These are phyloP conservation scores for Sylvicola cinctus DNA, from an alignment of 2,888 invertebrate genomes.

Conservation along the genomic window DNA sequence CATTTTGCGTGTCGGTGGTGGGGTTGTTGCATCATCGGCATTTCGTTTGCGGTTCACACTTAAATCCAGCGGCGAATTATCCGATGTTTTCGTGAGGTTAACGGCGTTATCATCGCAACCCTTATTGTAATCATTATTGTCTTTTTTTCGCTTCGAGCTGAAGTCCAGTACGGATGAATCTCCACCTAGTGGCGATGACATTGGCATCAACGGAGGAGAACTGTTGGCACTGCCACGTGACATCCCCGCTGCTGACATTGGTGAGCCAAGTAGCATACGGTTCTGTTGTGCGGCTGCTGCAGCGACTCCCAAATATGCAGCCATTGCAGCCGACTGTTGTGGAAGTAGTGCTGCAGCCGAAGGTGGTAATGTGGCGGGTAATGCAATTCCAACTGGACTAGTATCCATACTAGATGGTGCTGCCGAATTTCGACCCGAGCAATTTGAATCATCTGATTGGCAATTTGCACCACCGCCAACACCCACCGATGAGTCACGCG, in stretches of 20 bases:
- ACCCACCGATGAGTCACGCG: slow-evolving; percentile 54
- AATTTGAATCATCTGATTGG: slow-evolving; percentile 57
- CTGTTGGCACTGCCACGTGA: slow-evolving; percentile 1
- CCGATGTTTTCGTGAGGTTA: slow-evolving; percentile 46
- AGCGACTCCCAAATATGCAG: slow-evolving; percentile 55
- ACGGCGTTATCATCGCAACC: slow-evolving; percentile 45
- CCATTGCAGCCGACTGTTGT: slow-evolving; percentile 64
- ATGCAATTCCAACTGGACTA: slow-evolving; percentile 43
- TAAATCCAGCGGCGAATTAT: slow-evolving; percentile 50
- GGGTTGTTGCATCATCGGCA: slow-evolving; percentile 37
- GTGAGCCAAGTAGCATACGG: slow-evolving; percentile 31
- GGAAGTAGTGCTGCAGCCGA: slow-evolving; percentile 45
- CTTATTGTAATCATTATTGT: slow-evolving; percentile 30
- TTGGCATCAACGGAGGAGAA: slow-evolving; percentile 26
- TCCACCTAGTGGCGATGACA: slow-evolving; percentile 33
- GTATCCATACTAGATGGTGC: slow-evolving; percentile 30
- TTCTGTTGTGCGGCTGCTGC: slow-evolving; percentile 50
- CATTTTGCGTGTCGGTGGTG: slow-evolving; percentile 40
- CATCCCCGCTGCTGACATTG: neutral
- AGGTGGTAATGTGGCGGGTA: slow-evolving; percentile 45
- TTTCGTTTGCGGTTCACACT: slow-evolving; percentile 57
- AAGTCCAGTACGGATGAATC: slow-evolving; percentile 54
- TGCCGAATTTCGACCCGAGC: slow-evolving; percentile 36
- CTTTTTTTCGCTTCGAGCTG: slow-evolving; percentile 46
- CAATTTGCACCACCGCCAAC: slow-evolving; percentile 44